Evolutionary conservation across 1,140 invertebrate genomes (phyloP).

Genomic region (Epicauta chinensis): DNA sequence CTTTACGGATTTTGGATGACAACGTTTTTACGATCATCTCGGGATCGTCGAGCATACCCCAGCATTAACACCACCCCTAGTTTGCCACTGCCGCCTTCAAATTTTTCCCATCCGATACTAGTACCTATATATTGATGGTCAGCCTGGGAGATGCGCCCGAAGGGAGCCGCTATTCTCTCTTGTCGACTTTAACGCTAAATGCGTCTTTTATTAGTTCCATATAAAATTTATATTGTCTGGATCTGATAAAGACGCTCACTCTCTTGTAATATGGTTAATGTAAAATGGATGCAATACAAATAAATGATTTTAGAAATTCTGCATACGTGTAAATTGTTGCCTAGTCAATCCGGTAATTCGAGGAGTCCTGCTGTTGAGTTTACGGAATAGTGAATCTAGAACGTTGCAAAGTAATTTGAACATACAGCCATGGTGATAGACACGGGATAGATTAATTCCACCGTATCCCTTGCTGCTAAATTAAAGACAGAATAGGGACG

Average conservation of each 20-base stretch:
- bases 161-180: no score
- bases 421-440: constrained; percentile 15
- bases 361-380: constrained; percentile 9
- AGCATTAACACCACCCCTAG: constrained; percentile 24
- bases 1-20: constrained; percentile 36
- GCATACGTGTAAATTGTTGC: no score
- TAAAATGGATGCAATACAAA: no score
- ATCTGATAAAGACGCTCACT: no score
- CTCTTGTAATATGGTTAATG: no score
- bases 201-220: constrained; percentile 28
- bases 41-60: constrained; percentile 19
- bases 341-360: constrained; percentile 8
- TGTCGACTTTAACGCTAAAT: constrained; percentile 24
- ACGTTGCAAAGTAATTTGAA: constrained; percentile 15
- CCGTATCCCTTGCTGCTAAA: constrained; percentile 12
- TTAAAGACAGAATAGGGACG: constrained; percentile 10
- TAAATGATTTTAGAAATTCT: no score
- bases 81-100: constrained; percentile 5
- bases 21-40: constrained; percentile 35
- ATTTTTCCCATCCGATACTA: constrained; percentile 12
- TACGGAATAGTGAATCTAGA: constrained; percentile 11
- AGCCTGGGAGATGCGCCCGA: constrained; percentile 17
- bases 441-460: constrained; percentile 16
- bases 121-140: constrained; percentile 22
- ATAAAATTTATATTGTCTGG: constrained; percentile 24